Evolutionary conservation across 2,888 invertebrate genomes (phyloP), one percentile per base, ranked within the genome.

Genomic region (Nymphalis urticae): DNA sequence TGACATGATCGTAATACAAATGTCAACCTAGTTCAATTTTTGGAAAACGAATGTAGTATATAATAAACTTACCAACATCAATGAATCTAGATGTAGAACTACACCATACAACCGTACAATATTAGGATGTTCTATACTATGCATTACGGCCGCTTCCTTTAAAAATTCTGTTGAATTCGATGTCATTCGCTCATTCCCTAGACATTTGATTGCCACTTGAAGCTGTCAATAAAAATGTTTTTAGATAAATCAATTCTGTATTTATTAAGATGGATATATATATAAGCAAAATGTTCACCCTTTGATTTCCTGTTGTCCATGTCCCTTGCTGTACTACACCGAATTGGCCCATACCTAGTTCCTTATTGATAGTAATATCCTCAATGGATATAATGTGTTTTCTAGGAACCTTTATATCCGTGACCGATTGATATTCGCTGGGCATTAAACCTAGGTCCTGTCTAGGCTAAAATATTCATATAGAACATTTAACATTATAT

Each of bases 121-220:
- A 85, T 98, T 97, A 71, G 98, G 97, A 85, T 99, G 98, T 85
- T 98, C 98, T 79, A 99, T 98, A 73, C 97, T 96, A 87, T 99
- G 98, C 99, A 99, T 99, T 75, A 99, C 98, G 16, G 98, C 98
- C 0, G 99, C 99, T 89, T 99, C 99, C 87, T 99, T 99, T 62
- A 99, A 93, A 90, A 99, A 99, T 87, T 99, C 98, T 74, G 98
- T 96, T 0, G 98, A 98, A 87, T 98, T 98, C 76, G 97, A 97
- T 79, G 98, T 97, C 97, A 99, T 97, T 69, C 98, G 95, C 83
- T 99, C 98, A 73, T 98, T 95, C 56, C 97, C 97, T 67, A 99
- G 92, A 85, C 98, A 98, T 93, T 99, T 99, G 76, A 99, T 97
- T 19, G 99, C 99, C 69, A 99, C 99, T 94, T 97, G 97, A 78